phyloP scores from a whole-genome alignment of 2,797 vertebrate species.

The Lutra lutra region DNA sequence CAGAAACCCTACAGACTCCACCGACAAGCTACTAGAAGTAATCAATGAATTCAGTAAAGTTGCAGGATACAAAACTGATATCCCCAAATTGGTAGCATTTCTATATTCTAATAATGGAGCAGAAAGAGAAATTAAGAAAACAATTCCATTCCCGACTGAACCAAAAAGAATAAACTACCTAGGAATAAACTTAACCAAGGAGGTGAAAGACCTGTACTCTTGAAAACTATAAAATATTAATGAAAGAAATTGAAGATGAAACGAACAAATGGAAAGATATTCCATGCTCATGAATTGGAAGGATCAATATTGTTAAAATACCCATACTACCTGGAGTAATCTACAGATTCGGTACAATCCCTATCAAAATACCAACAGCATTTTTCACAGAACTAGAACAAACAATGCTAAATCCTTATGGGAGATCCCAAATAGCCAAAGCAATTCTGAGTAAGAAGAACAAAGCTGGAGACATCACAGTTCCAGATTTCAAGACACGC shows the following conservation, averaged over 20 bases:
- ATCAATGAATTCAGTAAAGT: neutral
- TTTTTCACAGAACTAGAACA: neutral
- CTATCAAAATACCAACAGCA: neutral
- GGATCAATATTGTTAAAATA: neutral
- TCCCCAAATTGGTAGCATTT: neutral
- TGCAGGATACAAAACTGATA: neutral
- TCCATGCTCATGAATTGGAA: neutral
- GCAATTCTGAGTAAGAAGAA: neutral
- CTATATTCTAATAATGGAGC: neutral
- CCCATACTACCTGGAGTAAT: neutral
- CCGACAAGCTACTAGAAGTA: neutral
- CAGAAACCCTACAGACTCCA: neutral
- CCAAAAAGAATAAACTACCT: neutral
- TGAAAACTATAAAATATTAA: neutral
- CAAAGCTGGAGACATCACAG: neutral
- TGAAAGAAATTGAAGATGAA: neutral
- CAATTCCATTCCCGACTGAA: neutral
- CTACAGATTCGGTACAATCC: neutral
- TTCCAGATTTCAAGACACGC: neutral
- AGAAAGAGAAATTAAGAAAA: neutral
- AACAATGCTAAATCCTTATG: neutral
- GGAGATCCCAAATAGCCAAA: neutral
- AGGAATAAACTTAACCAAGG: neutral
- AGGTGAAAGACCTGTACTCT: neutral
- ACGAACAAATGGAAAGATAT: neutral